Evolutionary conservation across 2,888 invertebrate genomes (phyloP), one percentile per base, ranked within the genome.

Genomic region (Drosophila prostipennis): DNA sequence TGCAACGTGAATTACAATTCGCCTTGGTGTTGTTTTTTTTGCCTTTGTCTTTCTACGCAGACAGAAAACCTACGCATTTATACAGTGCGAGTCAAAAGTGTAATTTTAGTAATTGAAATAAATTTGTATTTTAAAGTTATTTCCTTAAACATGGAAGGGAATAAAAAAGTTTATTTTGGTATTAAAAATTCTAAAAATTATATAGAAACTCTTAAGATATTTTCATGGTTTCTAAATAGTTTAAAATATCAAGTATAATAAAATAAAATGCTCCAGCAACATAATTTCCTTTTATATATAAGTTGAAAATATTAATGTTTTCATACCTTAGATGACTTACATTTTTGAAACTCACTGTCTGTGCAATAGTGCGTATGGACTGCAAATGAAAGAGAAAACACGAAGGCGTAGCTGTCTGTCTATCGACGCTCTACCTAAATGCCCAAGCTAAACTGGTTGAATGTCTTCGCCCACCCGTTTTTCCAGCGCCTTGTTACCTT

Each of bases 1-100:
- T 82, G 82, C 88, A 82, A 79, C 70, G 74, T 82, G 82, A 87
- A 85, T 87, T 73, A 75, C 81, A 87, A 76, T 81, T 68, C 61
- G 45, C 49, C 72, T 55, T 63, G 42, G 11, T 64, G 54, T 53
- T 58, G 59, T 23, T 51, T 49, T 39, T 39, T 16, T 19, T 8
- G 34, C 42, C 36, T 40, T 39, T 34, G 63, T 40, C 34, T 48
- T 10, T 16, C 37, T 7, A 54, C 13, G 19, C 14, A 40, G 16
- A 37, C 14, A 69, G 26, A 49, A 69, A 49, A 16, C 59, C 34
- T 11, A 36, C 42, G 60, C 59, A 26, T 16, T 16, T 37, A 7
- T 23, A 64, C 64, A 65, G 64, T 65, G 52, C 52, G 61, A 37
- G 26, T 19, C 11, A 29, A 29, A 43, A 13, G 45, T 23, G 6